Evolutionary conservation across 2,888 invertebrate species (phyloP).

Genomic region (Itoplectis maculator): DNA sequence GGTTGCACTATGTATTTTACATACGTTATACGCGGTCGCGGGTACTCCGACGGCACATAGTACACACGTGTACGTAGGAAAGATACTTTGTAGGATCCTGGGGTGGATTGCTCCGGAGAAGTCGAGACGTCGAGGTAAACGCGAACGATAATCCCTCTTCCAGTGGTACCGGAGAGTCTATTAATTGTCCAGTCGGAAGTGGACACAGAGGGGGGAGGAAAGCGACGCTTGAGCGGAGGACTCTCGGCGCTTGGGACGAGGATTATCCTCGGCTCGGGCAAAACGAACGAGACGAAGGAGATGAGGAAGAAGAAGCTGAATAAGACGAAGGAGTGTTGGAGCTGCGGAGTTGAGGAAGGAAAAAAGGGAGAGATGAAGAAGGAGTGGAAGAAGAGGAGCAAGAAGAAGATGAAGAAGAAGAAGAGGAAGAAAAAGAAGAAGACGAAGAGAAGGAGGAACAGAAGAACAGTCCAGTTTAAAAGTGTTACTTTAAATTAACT

Average conservation of each 20-base stretch:
- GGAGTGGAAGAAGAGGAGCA: not conserved
- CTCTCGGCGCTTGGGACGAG: conserved; percentile 18
- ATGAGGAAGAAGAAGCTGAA: conserved; percentile 22
- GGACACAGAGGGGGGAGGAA: conserved; percentile 41
- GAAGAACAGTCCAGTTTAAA: too few species aligned
- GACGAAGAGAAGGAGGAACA: conserved; percentile 7
- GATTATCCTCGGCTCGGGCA: conserved; percentile 42
- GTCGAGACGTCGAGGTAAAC: conserved; percentile 42
- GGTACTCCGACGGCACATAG: conserved; percentile 24
- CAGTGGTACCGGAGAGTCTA: conserved; percentile 62
- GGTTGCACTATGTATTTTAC: conserved; percentile 44
- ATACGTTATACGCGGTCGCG: conserved; percentile 39
- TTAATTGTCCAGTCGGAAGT: conserved; percentile 68
- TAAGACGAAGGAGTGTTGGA: conserved; percentile 58
- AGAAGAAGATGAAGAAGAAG: conserved; percentile 8
- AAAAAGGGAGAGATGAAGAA: not conserved
- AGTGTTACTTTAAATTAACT: too few species aligned
- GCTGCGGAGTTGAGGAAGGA: conserved; percentile 27
- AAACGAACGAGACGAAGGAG: conserved; percentile 24
- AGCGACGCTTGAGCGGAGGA: conserved; percentile 13
- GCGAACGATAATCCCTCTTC: conserved; percentile 64
- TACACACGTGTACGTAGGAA: conserved; percentile 27
- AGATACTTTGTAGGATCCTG: conserved; percentile 25
- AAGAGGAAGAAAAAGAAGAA: conserved; percentile 6
- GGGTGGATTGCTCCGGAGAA: conserved; percentile 11